Evolutionary conservation across 2,113 vertebrate species (phyloP), one percentile per base, ranked within the genome.

Genomic region (Calyptomena viridis): DNA sequence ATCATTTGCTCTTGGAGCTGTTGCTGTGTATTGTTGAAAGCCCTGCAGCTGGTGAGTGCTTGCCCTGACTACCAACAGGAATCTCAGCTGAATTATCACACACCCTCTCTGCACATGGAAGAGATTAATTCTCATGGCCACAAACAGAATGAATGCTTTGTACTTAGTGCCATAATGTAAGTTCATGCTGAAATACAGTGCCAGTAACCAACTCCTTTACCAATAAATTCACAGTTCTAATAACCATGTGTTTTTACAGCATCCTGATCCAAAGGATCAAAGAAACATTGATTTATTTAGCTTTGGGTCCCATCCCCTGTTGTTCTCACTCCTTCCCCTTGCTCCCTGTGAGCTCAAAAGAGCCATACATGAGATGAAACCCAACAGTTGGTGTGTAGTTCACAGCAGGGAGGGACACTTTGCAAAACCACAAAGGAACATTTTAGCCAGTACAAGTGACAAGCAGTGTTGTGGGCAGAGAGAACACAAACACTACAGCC

Each of bases 101-200:
- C 77, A 55, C 77, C 39, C 88, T 91, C 87, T 85, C 46, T 91
- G 94, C 98, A 97, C 96, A 97, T 98, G 98, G 97, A 97, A 97
- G 93, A 95, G 89, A 97, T 98, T 97, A 97, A 95, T 97, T 92
- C 92, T 64, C 66, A 63, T 9, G 77, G 91, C 95, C 91, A 77
- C 96, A 95, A 87, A 96, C 90, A 95, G 92, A 97, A 95, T 13
- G 82, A 94, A 87, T 31, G 46, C 94, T 97, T 94, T 97, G 95
- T 97, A 95, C 94, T 97, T 91, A 14, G 85, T 19, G 50, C 95
- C 75, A 39, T 81, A 56, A 89, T 95, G 84, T 75, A 84, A 93
- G 87, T 82, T 94, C 90, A 93, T 87, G 78, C 94, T 96, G 94
- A 93, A 97, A 88, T 88, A 59, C 60, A 72, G 88, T 89, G 93